Evolutionary conservation across 2,888 invertebrate species (phyloP), one percentile per base, ranked within the genome.

Genomic region (Tubulanus polymorphus): DNA sequence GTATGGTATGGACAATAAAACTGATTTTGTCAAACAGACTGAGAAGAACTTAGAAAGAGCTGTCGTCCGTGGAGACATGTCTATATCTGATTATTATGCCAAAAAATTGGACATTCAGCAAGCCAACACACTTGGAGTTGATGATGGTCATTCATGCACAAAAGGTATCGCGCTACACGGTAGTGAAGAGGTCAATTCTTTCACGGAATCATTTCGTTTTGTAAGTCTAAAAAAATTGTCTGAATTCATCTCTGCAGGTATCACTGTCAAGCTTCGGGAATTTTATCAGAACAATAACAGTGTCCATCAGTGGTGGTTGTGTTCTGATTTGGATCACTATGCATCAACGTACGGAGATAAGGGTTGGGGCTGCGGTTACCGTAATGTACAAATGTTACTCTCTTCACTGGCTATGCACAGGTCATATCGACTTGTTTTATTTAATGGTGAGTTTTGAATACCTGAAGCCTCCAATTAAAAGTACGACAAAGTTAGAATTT

Each of bases 341-440:
- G 89, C 89, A 1, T 89, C 89, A 41, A 90, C 90, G 0, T 91
- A 90, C 71, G 92, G 91, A 12, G 93, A 93, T 79, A 84, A 87
- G 67, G 93, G 93, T 8, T 93, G 92, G 91, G 93, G 93, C 1
- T 93, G 93, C 73, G 93, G 93, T 0, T 93, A 92, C 75, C 83
- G 93, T 69, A 92, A 93, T 80, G 86, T 90, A 80, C 93, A 93
- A 78, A 93, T 93, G 92, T 81, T 93, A 68, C 83, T 93, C n/a
- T 91, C 91, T 0, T 88, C 89, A 2, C 82, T 93, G 49, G 81
- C 88, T 60, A 82, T 83, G 53, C 85, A 88, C 74, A 86, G 88
- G 0, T 85, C 84, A 37, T 90, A 88, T 79, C 84, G 85, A 57
- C 85, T 85, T 63, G 80, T 85, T 59, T 67, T 82, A 26, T 79